Conservation (phyloP, 2,888 invertebrate species). For the Zygaena filipendulae region DNA sequence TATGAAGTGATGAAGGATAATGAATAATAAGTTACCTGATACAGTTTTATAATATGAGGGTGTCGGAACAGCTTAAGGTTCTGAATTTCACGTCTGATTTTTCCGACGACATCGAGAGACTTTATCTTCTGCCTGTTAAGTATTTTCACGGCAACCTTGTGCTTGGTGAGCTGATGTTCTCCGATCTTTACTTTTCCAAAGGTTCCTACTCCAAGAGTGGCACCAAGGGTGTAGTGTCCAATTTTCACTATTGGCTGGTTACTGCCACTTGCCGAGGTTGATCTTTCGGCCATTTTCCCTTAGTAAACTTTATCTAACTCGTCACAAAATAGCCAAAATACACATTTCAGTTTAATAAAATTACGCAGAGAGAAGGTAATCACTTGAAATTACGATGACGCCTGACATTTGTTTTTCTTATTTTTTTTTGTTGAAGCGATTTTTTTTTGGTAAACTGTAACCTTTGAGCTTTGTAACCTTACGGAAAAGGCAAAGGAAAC, state of each 20-base stretch:
- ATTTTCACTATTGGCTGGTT: constrained; percentile 90
- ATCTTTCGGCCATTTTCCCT: constrained; percentile 48
- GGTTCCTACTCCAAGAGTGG: constrained; percentile 92
- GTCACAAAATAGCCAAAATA: no score
- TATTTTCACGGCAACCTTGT: constrained; percentile 99
- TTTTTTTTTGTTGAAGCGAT: no score
- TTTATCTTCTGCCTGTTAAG: constrained; percentile 99
- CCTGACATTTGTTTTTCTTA: no score
- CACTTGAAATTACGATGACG: constrained; percentile 14
- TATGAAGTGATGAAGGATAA: no score
- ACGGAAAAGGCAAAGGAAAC: no score
- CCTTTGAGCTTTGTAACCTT: no score
- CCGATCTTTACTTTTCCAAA: constrained; percentile 99
- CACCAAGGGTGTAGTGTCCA: constrained; percentile 95
- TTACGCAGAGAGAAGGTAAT: constrained; percentile 2
- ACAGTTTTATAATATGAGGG: constrained; percentile 99
- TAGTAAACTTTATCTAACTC: no score
- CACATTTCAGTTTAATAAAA: no score
- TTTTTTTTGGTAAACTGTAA: no score
- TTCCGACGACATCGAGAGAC: constrained; percentile 98
- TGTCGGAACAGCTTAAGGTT: constrained; percentile 99
- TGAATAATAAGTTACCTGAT: no score
- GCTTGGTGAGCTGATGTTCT: constrained; percentile 96
- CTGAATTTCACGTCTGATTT: constrained; percentile 98
- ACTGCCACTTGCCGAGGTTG: constrained; percentile 39